Base-by-base conservation (phyloP, 2,797 vertebrate species). In the Malacoctenus gilli region DNA sequence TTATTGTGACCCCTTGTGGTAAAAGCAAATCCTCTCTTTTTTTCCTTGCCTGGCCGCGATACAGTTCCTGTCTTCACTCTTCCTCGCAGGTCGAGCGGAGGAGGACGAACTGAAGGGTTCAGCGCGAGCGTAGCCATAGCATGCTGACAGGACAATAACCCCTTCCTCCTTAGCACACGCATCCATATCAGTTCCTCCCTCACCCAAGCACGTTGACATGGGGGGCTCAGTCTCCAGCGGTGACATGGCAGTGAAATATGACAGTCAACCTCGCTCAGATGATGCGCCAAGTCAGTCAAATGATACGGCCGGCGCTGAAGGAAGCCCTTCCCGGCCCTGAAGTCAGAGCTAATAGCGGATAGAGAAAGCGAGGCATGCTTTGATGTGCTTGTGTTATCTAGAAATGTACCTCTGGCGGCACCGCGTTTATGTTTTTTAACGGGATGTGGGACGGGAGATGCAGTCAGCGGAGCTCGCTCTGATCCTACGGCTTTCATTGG, bases 101-200 rank as follows among this genome's bases (percentile, higher is more conserved):
- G 9, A 0, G 2, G 6, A 16, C 44, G 48, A 76, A 55, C 16
- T 37, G 11, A 39, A 67, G 51, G 61, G 57, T 60, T 72, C 44
- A 68, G 62, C 52, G 34, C 76, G 71, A 68, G 56, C 50, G 52
- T 38, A 38, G 42, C 20, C 39, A 48, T 13, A 28, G 39, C 59
- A 65, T 75, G 81, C 80, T 87, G 82, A 87, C 77, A 59, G 58
- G 32, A 63, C 72, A 81, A 75, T 74, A 85, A 81, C 59, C 57
- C 25, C 53, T 77, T 70, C 70, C 56, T 84, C 64, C 78, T 71
- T 32, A 56, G 79, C 55, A 75, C 79, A 85, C 72, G 79, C 70
- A 83, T 85, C 71, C 59, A 76, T 74, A 75, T 82, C 72, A 62
- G 51, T 71, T 66, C 50, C 41, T 72, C 61, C 49, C 42, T 62